Evolutionary conservation across 1,140 invertebrate species (phyloP), one percentile per base, ranked within the genome.

Genomic region (Berghia stephanieae): DNA sequence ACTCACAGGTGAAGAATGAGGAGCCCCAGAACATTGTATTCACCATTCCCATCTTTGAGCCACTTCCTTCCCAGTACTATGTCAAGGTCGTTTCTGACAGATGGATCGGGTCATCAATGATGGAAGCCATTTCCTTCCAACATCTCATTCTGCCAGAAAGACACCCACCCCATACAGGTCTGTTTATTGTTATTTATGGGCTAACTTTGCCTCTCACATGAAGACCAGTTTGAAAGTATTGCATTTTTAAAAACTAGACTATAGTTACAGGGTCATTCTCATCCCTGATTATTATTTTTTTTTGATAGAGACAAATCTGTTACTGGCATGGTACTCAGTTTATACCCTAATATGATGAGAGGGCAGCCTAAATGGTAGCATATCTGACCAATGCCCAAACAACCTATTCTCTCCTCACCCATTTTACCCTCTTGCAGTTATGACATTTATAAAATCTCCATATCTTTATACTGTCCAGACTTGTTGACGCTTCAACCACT

Each of bases 1-100:
- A n/a, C n/a, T 57, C 31, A 21, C 81, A 93, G 92, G 92, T 93
- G 79, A 88, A 90, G 34, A 91, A 90, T 81, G 90, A 91, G 13
- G 94, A 97, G 85, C 90, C 92, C 1, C 95, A 98, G 86, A 93
- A 95, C 82, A 89, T 99, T 2, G 92, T 97, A 3, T 98, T 99
- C 90, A 99, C 97, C 0, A 98, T 99, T 87, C 98, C 98, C 0
- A 92, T 99, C 21, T 92, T 93, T 70, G 97, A 99, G 86, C 95
- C 96, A 24, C 87, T 97, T 69, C 96, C 97, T 1, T 92, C 93
- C 40, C 96, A 99, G 86, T 99, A 99, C 91, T 94, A 96, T 82
- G 92, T 99, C 2, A 92, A 93, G 81, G 93, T 94, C 24, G 93
- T 93, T 31, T 97, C 95, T 79, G 97, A 99, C 90, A 90, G 93